phyloP scores from a whole-genome alignment of 2,888 invertebrate species.

The Scaptomyza tumidula region DNA sequence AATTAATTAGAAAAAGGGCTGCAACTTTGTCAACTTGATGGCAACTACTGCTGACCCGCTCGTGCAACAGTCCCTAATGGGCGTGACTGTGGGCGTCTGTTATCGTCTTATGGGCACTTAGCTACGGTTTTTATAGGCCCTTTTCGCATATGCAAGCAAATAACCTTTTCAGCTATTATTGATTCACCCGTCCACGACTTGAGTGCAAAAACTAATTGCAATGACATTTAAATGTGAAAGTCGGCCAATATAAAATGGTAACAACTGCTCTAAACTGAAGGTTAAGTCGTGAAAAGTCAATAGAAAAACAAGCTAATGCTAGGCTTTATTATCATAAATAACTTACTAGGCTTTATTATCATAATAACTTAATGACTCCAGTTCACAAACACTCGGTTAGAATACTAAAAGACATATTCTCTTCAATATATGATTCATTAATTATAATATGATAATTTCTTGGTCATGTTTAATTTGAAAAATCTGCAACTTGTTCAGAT shows the following conservation, averaged over 20 bases:
- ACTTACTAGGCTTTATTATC: too few species aligned
- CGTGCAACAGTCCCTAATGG: conserved; percentile 43
- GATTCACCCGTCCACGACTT: conserved; percentile 39
- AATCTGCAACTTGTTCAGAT: neutral
- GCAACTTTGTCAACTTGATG: conserved; percentile 30
- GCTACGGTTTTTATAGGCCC: conserved; percentile 14
- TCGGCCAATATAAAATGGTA: conserved; percentile 39
- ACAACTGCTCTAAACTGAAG: conserved; percentile 10
- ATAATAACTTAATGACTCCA: too few species aligned
- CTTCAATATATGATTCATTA: too few species aligned
- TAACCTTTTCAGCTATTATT: conserved; percentile 50
- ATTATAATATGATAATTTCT: neutral
- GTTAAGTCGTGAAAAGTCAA: neutral
- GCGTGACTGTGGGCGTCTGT: conserved; percentile 11
- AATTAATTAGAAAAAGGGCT: conserved; percentile 59
- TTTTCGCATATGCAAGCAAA: conserved; percentile 40
- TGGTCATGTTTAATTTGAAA: conserved; percentile 1
- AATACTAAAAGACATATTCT: neutral
- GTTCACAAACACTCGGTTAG: too few species aligned
- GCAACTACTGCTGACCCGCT: conserved; percentile 17
- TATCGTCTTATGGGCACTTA: conserved; percentile 22
- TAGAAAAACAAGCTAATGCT: too few species aligned
- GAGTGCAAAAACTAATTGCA: conserved; percentile 6
- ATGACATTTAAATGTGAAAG: conserved; percentile 55
- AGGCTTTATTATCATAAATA: too few species aligned